Conservation (phyloP, 2,113 vertebrate species). For the Eublepharis macularius region DNA sequence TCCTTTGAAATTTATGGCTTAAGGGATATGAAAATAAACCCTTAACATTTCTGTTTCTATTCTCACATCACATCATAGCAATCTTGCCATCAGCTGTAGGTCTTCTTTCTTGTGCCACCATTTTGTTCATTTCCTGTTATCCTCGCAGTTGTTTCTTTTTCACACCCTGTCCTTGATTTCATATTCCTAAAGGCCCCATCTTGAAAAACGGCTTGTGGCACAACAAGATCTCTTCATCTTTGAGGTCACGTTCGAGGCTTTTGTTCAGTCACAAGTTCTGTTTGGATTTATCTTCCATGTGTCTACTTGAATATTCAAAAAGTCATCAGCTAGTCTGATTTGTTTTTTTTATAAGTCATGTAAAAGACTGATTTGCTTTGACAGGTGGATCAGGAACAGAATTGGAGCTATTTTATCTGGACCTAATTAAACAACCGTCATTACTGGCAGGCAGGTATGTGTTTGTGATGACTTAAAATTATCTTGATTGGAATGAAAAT, state of each 20-base stretch:
- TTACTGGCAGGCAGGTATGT: conserved; percentile 83
- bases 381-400: conserved; percentile 85
- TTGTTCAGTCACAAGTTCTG: conserved; percentile 79
- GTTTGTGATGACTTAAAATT: conserved; percentile 84
- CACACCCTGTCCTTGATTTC: conserved; percentile 66
- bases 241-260: conserved; percentile 76
- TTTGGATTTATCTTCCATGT: conserved; percentile 78
- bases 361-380: conserved; percentile 86
- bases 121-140: conserved; percentile 26
- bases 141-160: conserved; percentile 56
- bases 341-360: conserved; percentile 78
- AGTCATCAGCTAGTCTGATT: conserved; percentile 85
- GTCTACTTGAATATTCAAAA: conserved; percentile 86
- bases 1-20: conserved; percentile 55
- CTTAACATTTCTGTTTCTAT: conserved; percentile 59
- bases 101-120: conserved; percentile 18
- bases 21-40: conserved; percentile 37
- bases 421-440: conserved; percentile 84
- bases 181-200: conserved; percentile 47
- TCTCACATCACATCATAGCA: conserved; percentile 51
- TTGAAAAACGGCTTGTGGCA: conserved; percentile 70
- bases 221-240: conserved; percentile 71
- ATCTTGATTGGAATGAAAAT: conserved; percentile 84
- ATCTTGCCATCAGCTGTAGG: conserved; percentile 57
- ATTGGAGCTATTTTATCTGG: conserved; percentile 86